Evolutionary conservation across 2,113 vertebrate genomes (phyloP).

Genomic region (Ctenodactylus gundi): DNA sequence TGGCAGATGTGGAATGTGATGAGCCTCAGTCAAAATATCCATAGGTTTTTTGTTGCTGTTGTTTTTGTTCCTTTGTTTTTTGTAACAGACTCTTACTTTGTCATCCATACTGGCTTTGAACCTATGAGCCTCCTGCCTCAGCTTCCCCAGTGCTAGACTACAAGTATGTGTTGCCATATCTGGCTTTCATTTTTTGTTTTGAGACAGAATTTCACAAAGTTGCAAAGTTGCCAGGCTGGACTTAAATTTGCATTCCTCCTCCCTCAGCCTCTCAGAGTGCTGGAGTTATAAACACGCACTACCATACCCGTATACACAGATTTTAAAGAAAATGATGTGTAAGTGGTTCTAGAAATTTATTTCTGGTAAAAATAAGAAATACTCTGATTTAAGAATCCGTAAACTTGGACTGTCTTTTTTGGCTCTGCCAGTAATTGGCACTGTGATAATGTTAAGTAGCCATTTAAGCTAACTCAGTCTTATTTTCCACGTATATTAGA

Average conservation of each 20-base stretch:
- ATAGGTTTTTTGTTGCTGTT: neutral
- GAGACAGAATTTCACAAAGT: neutral
- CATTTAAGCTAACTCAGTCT: neutral
- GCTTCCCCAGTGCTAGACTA: neutral
- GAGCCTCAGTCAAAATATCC: neutral
- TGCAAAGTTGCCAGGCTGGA: no score
- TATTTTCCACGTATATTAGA: slow-evolving; percentile 5
- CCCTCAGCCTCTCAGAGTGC: no score
- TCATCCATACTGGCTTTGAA: neutral
- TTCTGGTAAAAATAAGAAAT: slow-evolving; percentile 37
- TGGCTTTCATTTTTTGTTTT: neutral
- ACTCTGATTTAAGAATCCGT: neutral
- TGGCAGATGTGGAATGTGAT: neutral
- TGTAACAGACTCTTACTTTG: neutral
- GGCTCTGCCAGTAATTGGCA: neutral
- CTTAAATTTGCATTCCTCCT: no score
- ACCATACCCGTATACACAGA: no score
- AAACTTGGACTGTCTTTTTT: slow-evolving; percentile 4
- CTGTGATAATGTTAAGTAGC: neutral
- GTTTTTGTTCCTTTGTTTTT: neutral
- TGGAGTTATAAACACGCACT: no score
- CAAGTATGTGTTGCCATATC: neutral
- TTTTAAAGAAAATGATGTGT: slow-evolving; percentile 23
- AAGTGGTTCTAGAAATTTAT: slow-evolving; percentile 2
- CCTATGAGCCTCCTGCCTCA: neutral